Base-by-base conservation (phyloP, 92 coral and sea anemone species). In the Palythoa grandis region DNA sequence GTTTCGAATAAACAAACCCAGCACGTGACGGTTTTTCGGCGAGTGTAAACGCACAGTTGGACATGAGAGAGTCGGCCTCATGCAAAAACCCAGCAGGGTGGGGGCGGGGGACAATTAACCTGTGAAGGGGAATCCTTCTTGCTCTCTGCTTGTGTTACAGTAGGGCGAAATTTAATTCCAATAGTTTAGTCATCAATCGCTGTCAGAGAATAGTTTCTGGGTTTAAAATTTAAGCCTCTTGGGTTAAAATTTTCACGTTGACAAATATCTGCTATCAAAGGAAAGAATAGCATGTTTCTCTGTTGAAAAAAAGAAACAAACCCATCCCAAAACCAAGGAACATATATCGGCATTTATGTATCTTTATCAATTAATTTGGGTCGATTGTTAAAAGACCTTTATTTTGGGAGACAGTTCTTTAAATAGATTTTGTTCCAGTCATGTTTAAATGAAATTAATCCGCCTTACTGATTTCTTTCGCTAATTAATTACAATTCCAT, bases 51-150 rank as follows among this genome's bases (percentile, higher is more conserved):
- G 60, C 85, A 80, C 85, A 80, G 85, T 29, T 37, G 85, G 85
- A 80, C 9, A 3, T 24, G 40, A 12, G 72, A 80, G 35, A 63
- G 85, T 74, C 61, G 74, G 74, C 74, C 15, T 80, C 43, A 47
- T 0, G 48, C 38, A 24, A 7, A 29, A 17, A 69, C 85, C 19
- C 74, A 80, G 74, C 74, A 48, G 65, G 74, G 84, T 13, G 72
- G 17, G 73, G 84, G 72, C 52, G 84, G 84, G 83, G 7, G 14
- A 54, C 85, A 66, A 80, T 80, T 80, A 80, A 80, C 85, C 85
- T 63, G 16, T 47, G n/a, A 35, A 58, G 72, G 85, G 85, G 74
- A 66, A 66, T 43, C 73, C 40, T 50, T 80, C 43, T 40, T 35
- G 5, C 54, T 48, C 73, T 66, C 85, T 24, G 74, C 9, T 79